Evolutionary conservation across 92 coral and sea anemone species (phyloP).

Genomic region (Heliopora coerulea): DNA sequence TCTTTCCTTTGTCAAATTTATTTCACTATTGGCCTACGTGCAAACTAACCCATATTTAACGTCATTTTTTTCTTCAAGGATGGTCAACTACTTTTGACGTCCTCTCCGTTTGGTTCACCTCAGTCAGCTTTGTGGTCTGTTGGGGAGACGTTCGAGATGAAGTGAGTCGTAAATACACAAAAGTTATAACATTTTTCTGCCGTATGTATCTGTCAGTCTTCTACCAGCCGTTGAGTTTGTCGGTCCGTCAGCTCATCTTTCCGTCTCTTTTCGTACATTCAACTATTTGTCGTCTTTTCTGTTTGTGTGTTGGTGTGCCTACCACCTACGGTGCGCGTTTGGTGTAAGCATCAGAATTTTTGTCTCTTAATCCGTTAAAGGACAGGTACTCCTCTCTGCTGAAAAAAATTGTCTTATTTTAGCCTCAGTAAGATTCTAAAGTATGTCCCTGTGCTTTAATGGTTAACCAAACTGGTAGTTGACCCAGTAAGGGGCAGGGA

Average conservation of each 20-base stretch:
- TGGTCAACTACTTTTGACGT: slow-evolving; percentile 71
- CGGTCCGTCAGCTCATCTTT: not conserved
- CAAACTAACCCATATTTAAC: no score
- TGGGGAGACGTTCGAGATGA: slow-evolving; percentile 81
- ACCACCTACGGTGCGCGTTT: not conserved
- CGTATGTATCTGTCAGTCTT: not conserved
- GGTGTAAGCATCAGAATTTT: not conserved
- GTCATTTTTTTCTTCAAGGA: no score
- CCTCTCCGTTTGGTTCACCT: slow-evolving; percentile 84
- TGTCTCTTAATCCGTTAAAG: no score
- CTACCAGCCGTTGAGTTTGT: no score
- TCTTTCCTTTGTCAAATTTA: not conserved
- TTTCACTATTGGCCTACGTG: not conserved
- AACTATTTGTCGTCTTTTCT: not conserved
- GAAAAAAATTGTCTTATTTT: no score
- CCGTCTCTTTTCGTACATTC: slow-evolving; percentile 1
- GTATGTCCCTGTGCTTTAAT: no score
- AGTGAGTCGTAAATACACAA: slow-evolving; percentile 39
- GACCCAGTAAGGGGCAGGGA: no score
- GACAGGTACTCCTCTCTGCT: no score
- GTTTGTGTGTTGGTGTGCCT: not conserved
- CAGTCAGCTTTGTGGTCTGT: slow-evolving; percentile 85
- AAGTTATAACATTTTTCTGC: not conserved
- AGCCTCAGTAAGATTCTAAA: no score
- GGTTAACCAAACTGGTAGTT: no score